Evolutionary conservation across 2,888 invertebrate genomes (phyloP), one percentile per base, ranked within the genome.

Genomic region (Oeneis ivallda): DNA sequence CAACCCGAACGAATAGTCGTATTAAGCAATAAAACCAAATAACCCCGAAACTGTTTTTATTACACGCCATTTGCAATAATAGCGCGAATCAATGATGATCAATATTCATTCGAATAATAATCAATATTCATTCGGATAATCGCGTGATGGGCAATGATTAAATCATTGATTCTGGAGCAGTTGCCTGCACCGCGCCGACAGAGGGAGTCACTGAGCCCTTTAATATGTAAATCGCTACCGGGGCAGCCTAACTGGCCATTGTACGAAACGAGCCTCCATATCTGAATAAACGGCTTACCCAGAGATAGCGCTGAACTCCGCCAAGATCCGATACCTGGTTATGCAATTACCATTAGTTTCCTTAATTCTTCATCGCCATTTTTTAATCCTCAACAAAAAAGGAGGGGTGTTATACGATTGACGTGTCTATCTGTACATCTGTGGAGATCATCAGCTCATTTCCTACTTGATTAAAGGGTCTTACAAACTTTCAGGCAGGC

Each of bases 151-250:
- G 62, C 76, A 77, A 80, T 82, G 78, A 79, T 69, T 52, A 77
- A 80, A 78, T 77, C 78, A 83, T 80, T 77, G 75, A 77, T 77
- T 75, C 74, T 75, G 70, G 53, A 63, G 53, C 37, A 59, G 52
- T 50, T 72, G 71, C 75, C 75, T 73, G 61, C 67, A 60, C 63
- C 67, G 71, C 71, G 72, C 62, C 63, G 56, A 67, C 72, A 70
- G 77, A 76, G 79, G 78, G 78, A 72, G 80, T 77, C 74, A 76
- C 74, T 75, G 80, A 79, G 78, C 72, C 66, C 32, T 67, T 70
- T 64, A 76, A 75, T 84, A 85, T 85, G 85, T 78, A 86, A 85
- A 85, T 86, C 81, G 84, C 76, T 76, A 74, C 63, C 65, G 71
- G 76, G 75, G 62, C 72, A 74, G 78, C 79, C 81, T 82, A 82